Evolutionary conservation across 37 sponge, comb jelly and placozoan species (phyloP).

Genomic region (Chondrosia reniformis): DNA sequence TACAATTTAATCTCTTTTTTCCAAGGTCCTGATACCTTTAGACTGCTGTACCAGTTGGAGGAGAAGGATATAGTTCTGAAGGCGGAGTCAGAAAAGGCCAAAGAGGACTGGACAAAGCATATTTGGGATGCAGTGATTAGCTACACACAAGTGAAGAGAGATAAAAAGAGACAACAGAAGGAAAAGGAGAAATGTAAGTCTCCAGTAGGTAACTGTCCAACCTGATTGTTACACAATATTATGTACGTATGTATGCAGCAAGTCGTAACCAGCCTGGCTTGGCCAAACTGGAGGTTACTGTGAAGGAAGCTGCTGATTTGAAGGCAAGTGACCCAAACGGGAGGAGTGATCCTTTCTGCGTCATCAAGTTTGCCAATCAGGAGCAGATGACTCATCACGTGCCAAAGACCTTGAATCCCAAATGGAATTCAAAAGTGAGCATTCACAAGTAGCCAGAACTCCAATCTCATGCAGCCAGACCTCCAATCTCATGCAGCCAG

Average conservation of each 20-base stretch:
- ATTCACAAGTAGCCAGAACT: not conserved
- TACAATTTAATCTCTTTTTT: too few relatives aligned
- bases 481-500: too few relatives aligned
- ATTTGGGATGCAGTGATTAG: constrained; percentile 38
- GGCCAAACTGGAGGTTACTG: constrained; percentile 43
- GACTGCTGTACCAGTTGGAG: constrained; percentile 16
- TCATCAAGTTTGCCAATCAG: constrained; percentile 51
- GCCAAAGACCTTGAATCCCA: constrained; percentile 52
- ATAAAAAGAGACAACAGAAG: constrained; percentile 28
- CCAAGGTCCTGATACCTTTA: not conserved
- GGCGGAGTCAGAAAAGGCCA: constrained; percentile 40
- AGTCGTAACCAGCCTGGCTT: not conserved
- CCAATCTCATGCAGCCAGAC: too few relatives aligned
- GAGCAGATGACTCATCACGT: constrained; percentile 62
- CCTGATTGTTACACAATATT: not conserved
- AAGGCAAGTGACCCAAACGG: constrained; percentile 54
- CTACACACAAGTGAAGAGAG: constrained; percentile 43
- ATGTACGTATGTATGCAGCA: not conserved
- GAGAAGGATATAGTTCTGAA: constrained; percentile 63
- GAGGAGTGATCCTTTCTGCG: constrained; percentile 81
- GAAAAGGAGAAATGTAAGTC: not conserved
- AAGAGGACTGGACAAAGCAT: constrained; percentile 58
- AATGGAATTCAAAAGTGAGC: constrained; percentile 72
- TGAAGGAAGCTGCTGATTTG: constrained; percentile 64
- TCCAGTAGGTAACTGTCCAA: too few relatives aligned